Conservation (phyloP, 2,113 vertebrate genomes). For the Candoia aspera region DNA sequence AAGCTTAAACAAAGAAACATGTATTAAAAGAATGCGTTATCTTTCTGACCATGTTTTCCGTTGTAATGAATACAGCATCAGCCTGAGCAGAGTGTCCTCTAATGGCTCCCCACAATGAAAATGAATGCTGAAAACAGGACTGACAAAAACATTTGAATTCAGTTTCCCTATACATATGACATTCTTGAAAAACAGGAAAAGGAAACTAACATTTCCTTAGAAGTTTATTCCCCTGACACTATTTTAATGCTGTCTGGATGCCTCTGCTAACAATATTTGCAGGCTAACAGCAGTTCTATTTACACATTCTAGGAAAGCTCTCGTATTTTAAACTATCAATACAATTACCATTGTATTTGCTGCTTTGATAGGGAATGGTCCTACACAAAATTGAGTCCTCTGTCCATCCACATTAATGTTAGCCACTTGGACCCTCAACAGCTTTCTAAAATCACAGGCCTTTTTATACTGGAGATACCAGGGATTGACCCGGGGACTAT, state of each 20-base stretch:
- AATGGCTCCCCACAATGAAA: slow-evolving; percentile 15
- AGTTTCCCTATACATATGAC: slow-evolving; percentile 41
- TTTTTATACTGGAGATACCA: neutral
- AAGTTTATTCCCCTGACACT: slow-evolving; percentile 44
- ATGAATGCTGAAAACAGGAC: slow-evolving; percentile 35
- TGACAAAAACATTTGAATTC: slow-evolving; percentile 38
- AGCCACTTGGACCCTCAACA: too few species aligned
- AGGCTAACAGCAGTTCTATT: neutral
- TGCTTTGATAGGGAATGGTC: neutral
- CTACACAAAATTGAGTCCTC: neutral
- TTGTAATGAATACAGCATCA: slow-evolving; percentile 23
- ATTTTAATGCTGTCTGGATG: slow-evolving; percentile 14
- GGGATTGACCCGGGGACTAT: neutral
- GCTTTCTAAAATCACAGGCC: neutral
- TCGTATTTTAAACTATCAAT: neutral
- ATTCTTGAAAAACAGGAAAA: slow-evolving; percentile 67
- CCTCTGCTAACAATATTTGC: slow-evolving; percentile 20
- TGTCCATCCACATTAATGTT: neutral
- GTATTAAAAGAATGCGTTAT: slow-evolving; percentile 10
- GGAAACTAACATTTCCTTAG: slow-evolving; percentile 57
- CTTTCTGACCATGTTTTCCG: neutral
- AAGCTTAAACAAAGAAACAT: neutral
- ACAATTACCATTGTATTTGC: neutral
- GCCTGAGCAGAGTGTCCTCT: neutral
- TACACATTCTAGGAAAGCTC: neutral